phyloP scores from a whole-genome alignment of 2,113 vertebrate genomes.

The Tympanuchus pallidicinctus region DNA sequence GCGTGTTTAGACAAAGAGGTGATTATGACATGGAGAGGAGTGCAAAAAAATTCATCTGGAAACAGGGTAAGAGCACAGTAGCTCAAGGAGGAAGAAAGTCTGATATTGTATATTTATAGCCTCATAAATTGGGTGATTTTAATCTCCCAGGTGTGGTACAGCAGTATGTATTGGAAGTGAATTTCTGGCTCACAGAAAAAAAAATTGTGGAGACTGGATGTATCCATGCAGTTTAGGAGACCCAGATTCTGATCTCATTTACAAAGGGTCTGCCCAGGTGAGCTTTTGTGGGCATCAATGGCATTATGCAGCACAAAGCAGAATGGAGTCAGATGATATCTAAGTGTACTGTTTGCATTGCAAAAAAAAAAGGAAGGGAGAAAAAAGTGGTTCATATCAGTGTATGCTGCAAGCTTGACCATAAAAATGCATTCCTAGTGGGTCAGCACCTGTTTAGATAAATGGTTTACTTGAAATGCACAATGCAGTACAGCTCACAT shows the following conservation, averaged over 20 bases:
- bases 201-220: neutral
- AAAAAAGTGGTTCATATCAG: fast-evolving
- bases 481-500: neutral
- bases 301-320: fast-evolving
- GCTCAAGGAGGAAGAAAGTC: neutral
- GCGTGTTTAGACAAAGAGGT: conserved; percentile 61
- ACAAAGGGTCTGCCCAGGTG: conserved; percentile 20
- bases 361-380: neutral
- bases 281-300: neutral
- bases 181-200: neutral
- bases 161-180: neutral
- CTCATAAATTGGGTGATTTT: conserved; percentile 3
- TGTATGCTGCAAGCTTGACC: neutral
- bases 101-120: conserved; percentile 37
- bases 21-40: conserved; percentile 23
- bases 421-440: conserved; percentile 25
- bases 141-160: neutral
- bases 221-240: neutral
- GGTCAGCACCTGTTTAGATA: conserved; percentile 70
- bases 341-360: neutral
- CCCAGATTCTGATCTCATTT: conserved; percentile 1
- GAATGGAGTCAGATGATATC: neutral
- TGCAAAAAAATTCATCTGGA: conserved; percentile 5
- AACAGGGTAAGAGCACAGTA: neutral
- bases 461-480: conserved; percentile 55